These are phyloP conservation scores for Hassar affinis DNA, from an alignment of 2,113 vertebrate species.

Conservation along the genomic window DNA sequence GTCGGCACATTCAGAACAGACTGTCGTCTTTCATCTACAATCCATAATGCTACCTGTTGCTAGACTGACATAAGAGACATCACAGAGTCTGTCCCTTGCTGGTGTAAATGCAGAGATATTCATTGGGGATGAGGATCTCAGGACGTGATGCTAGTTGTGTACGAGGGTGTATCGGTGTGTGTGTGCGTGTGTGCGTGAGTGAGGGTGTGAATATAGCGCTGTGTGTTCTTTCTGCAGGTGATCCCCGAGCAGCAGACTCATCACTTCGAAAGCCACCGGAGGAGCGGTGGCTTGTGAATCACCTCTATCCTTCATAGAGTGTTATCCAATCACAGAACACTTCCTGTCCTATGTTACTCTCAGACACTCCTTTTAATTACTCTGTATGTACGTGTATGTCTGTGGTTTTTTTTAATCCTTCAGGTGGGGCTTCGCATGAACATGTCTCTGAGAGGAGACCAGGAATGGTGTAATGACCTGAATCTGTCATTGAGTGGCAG, in stretches of 20 bases:
- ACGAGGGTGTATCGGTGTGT: neutral
- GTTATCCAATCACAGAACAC: neutral
- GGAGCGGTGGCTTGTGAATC: constrained; percentile 88
- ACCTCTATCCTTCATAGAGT: constrained; percentile 22
- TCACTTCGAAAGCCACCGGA: constrained; percentile 88
- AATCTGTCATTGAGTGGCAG: constrained; percentile 53
- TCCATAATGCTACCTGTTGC: neutral
- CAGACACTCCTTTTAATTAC: neutral
- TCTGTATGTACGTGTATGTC: neutral
- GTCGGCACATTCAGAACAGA: neutral
- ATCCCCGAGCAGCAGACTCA: constrained; percentile 83
- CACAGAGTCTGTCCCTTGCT: neutral
- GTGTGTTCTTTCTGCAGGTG: constrained; percentile 60
- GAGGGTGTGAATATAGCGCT: constrained; percentile 34
- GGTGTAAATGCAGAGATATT: neutral
- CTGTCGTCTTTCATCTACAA: neutral
- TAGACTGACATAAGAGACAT: neutral
- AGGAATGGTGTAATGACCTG: constrained; percentile 43
- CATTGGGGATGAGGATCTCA: neutral
- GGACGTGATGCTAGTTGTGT: neutral
- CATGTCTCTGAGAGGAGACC: neutral
- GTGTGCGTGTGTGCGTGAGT: no score
- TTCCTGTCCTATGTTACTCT: neutral
- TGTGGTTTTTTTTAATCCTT: constrained; percentile 4
- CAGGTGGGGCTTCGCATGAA: neutral